Evolutionary conservation across 2,888 invertebrate species (phyloP).

Genomic region (Eledona agricola): DNA sequence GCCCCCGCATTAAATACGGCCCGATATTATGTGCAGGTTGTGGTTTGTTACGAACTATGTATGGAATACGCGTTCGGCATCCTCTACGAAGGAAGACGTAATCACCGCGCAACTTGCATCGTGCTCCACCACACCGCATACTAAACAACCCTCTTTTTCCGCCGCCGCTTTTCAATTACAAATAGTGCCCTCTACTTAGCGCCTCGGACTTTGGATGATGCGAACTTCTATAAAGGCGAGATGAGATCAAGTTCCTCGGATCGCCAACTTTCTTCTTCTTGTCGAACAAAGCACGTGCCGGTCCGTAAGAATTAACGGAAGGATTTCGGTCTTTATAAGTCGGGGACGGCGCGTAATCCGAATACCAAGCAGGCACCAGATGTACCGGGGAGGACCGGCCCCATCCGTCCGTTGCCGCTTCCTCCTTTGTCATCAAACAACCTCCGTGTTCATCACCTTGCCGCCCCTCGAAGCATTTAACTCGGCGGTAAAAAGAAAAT

Average conservation of each 20-base stretch:
- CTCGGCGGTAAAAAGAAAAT: slow-evolving; percentile 54
- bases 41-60: slow-evolving; percentile 36
- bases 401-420: slow-evolving; percentile 18
- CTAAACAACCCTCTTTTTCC: slow-evolving; percentile 19
- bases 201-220: too few relatives aligned
- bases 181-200: slow-evolving; percentile 5
- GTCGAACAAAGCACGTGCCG: slow-evolving; percentile 42
- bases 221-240: slow-evolving; percentile 38
- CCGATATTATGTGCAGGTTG: slow-evolving; percentile 35
- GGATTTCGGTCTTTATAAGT: slow-evolving; percentile 50
- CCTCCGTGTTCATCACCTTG: slow-evolving; percentile 15
- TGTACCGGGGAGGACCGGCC: slow-evolving; percentile 37
- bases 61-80: slow-evolving; percentile 31
- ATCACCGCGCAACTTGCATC: slow-evolving; percentile 27
- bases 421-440: slow-evolving; percentile 12
- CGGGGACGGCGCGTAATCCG: slow-evolving; percentile 50
- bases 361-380: slow-evolving; percentile 54
- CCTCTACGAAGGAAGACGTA: slow-evolving; percentile 18
- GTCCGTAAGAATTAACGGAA: slow-evolving; percentile 49
- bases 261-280: slow-evolving; percentile 36
- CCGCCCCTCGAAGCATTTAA: slow-evolving; percentile 53
- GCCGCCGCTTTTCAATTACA: slow-evolving; percentile 25
- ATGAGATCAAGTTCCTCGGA: slow-evolving; percentile 39
- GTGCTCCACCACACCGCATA: slow-evolving; percentile 12
- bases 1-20: slow-evolving; percentile 28